Percentiles rank a stretch among this genome's conserved stretches.
Evolutionary conservation across 2,113 vertebrate genomes (phyloP).

Genomic region (Vanacampus margaritifer): DNA sequence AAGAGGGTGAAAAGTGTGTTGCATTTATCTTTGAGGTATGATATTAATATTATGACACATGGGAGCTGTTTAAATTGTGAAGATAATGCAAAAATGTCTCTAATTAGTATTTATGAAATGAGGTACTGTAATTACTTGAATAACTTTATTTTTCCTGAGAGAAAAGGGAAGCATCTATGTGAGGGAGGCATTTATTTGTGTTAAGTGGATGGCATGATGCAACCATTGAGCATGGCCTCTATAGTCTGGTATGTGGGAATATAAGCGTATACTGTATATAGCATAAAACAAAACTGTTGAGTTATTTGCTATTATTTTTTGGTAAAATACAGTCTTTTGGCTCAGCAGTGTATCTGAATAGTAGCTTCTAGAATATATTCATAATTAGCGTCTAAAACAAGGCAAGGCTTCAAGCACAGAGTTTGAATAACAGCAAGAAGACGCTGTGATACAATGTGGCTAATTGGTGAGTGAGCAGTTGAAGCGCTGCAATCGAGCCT

Average conservation of each 20-base stretch:
- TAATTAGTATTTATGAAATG: neutral
- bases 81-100: neutral
- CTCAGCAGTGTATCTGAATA: neutral
- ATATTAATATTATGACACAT: neutral
- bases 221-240: neutral
- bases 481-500: slow-evolving; percentile 52
- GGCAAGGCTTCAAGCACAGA: slow-evolving; percentile 3
- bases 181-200: neutral
- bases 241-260: too few species aligned
- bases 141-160: neutral
- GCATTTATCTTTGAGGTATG: neutral
- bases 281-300: neutral
- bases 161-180: neutral
- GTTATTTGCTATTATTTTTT: neutral
- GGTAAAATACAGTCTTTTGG: neutral
- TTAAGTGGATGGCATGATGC: neutral
- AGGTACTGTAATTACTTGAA: neutral
- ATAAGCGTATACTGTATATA: neutral
- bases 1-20: neutral
- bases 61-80: neutral
- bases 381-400: neutral
- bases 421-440: slow-evolving; percentile 39
- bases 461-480: slow-evolving; percentile 55
- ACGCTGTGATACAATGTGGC: slow-evolving; percentile 26
- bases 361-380: neutral